Evolutionary conservation across 2,113 vertebrate genomes (phyloP).

Genomic region (Bubo bubo): DNA sequence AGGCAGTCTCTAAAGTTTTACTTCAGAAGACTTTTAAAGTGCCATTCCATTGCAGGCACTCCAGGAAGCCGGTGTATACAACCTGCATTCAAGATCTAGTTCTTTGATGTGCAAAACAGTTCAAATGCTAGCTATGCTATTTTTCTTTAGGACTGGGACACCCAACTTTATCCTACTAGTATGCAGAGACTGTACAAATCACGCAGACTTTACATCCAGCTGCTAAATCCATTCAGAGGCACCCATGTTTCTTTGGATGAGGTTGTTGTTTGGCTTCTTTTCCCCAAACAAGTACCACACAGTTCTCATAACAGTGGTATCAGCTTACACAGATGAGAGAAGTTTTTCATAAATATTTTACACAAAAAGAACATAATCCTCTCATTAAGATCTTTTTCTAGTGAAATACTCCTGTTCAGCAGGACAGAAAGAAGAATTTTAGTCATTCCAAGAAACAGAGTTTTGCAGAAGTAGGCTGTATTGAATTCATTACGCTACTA

Average conservation of each 20-base stretch:
- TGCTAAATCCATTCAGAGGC: neutral
- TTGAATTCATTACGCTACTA: accelerated
- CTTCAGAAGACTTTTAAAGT: neutral
- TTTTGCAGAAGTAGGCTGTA: neutral
- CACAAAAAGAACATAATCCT: neutral
- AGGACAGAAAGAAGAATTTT: neutral
- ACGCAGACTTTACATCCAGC: neutral
- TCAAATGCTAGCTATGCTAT: neutral
- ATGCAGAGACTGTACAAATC: neutral
- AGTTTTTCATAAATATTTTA: neutral
- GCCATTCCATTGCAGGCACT: neutral
- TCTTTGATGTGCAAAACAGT: neutral
- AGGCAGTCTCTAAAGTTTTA: neutral
- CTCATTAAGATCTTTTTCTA: neutral
- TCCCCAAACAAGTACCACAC: neutral
- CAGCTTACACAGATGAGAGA: neutral
- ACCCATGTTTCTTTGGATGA: neutral
- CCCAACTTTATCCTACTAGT: neutral
- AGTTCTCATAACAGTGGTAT: neutral
- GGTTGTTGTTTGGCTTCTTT: neutral
- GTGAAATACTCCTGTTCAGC: neutral
- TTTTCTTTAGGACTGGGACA: neutral
- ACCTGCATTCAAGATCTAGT: neutral
- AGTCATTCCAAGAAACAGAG: neutral
- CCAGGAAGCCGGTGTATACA: neutral